Base-by-base conservation (phyloP, 2,888 invertebrate genomes). In the Trissoscelio sp. region DNA sequence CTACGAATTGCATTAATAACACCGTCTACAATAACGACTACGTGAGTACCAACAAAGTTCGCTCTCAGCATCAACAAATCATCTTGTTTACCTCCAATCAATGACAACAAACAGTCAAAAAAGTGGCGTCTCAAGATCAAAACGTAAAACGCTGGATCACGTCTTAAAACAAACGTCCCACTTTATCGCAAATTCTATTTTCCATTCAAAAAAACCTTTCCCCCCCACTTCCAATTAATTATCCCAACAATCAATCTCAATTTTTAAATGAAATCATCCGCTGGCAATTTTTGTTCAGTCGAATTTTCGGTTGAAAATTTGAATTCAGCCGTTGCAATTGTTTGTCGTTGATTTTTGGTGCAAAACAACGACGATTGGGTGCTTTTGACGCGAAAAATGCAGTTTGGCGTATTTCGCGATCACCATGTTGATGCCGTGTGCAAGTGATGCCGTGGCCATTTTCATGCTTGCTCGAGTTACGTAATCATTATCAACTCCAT, bases 401-500 rank as follows among this genome's bases (percentile, higher is more conserved):
- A 24, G 0, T 6, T 12, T 37, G 75, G 74, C 60, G 58, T 67
- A 67, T 42, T 66, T 46, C 31, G 53, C 82, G 85, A 77, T 77
- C 84, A 85, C 84, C 85, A 85, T 87, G 87, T 88, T 88, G 87
- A 87, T 88, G 87, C 84, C 86, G 87, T 87, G 87, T 86, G 87
- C 86, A 87, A 89, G 85, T 87, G 88, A 88, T 90, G 87, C 89
- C 89, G 91, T 88, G 89, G 91, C 90, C 91, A 91, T 91, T 91
- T 91, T 91, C 88, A 88, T 89, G 88, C 89, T 88, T 88, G 87
- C 88, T 88, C 87, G 86, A 88, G 89, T 91, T 91, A 90, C 91
- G 91, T 91, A 91, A 91, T 90, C 91, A 88, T 89, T 90, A 89
- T 89, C 90, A 90, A 88, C 90, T 89, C 90, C 90, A 90, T 90